Evolutionary conservation across 2,888 invertebrate species (phyloP).

Genomic region (Dryobotodes eremita): DNA sequence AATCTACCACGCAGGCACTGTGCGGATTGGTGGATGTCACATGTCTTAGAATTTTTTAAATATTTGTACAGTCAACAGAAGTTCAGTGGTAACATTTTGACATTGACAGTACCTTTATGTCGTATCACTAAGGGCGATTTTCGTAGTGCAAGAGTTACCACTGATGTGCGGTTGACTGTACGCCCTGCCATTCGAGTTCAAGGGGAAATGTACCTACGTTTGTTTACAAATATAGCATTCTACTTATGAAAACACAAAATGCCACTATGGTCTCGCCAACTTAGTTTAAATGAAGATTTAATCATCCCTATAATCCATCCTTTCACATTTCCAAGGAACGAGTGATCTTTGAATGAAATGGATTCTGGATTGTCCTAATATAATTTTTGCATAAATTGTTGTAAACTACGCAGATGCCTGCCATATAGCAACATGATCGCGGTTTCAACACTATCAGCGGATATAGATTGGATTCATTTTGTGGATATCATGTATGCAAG

Average conservation of each 20-base stretch:
- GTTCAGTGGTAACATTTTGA: neutral
- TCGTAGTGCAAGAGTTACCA: neutral
- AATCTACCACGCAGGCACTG: no score
- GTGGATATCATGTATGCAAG: constrained; percentile 4
- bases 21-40: no score
- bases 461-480: constrained; percentile 21
- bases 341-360: neutral
- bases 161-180: neutral
- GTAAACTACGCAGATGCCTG: neutral
- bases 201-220: neutral
- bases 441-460: constrained; percentile 16
- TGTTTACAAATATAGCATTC: neutral
- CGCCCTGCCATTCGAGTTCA: neutral
- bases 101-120: neutral
- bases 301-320: neutral
- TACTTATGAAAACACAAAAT: neutral
- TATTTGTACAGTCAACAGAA: neutral
- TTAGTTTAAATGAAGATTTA: neutral
- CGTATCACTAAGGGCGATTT: neutral
- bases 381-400: neutral
- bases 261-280: neutral
- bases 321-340: neutral
- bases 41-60: no score
- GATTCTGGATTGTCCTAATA: neutral
- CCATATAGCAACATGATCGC: neutral